These are phyloP conservation scores for Eremophila alpestris DNA, from an alignment of 2,797 vertebrate genomes.

Conservation along the genomic window DNA sequence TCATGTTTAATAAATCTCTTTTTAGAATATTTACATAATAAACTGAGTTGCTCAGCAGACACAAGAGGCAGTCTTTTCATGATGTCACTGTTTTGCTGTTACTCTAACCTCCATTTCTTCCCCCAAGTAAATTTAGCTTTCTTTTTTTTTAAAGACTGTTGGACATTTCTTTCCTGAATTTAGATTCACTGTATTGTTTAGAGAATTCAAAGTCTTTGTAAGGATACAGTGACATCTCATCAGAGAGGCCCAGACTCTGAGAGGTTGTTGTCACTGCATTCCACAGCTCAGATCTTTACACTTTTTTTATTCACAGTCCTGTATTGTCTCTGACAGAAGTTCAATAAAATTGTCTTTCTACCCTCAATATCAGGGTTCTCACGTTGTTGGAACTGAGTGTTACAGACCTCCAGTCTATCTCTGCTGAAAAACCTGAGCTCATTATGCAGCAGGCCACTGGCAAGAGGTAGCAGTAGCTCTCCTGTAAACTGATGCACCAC, in stretches of 20 bases:
- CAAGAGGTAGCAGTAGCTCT: neutral
- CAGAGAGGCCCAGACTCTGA: neutral
- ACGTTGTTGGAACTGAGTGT: neutral
- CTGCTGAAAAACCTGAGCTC: neutral
- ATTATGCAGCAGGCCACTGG: neutral
- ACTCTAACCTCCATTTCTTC: neutral
- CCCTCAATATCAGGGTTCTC: neutral
- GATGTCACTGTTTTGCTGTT: neutral
- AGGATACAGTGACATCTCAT: slow-evolving; percentile 7
- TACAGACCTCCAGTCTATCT: neutral
- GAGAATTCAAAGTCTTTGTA: neutral
- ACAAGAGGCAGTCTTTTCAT: neutral
- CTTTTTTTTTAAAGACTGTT: neutral
- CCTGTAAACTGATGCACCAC: neutral
- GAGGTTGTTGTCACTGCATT: slow-evolving; percentile 28
- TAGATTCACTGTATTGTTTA: neutral
- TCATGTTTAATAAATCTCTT: neutral
- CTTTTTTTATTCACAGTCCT: neutral
- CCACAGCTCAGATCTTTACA: slow-evolving; percentile 23
- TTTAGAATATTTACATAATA: neutral
- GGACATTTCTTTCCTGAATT: slow-evolving; percentile 8
- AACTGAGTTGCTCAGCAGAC: neutral
- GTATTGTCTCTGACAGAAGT: slow-evolving; percentile 36
- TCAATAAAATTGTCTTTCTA: slow-evolving; percentile 53
- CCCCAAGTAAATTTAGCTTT: neutral